Evolutionary conservation across 2,888 invertebrate species (phyloP), one percentile per base, ranked within the genome.

Genomic region (Dusona sp.): DNA sequence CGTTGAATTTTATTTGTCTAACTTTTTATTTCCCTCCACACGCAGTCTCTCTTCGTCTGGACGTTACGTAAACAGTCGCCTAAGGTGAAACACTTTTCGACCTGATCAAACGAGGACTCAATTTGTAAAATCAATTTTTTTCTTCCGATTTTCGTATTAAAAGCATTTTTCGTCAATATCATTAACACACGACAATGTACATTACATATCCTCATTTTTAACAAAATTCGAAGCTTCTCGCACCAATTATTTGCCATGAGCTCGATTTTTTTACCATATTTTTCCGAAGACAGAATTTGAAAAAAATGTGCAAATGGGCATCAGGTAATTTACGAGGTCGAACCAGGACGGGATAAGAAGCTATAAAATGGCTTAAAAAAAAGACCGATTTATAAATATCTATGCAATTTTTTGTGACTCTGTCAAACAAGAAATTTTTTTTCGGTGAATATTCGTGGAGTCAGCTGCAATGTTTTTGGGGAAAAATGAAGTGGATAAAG

Each of bases 1-100:
- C 16, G 42, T 54, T 72, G 8, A 45, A 33, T 79, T 64, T 67
- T 42, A 57, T 64, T 61, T 75, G 6, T 61, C 29, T 13, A 11
- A n/a, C 48, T 29, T 29, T 48, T 33, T 64, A 19, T 64, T 64
- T 36, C n/a, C 45, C 9, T 25, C 3, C 16, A 0, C 29, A 16
- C 42, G 11, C 45, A 29, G 29, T 29, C 48, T 70, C 22, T 38
- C n/a, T 61, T 11, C 22, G 54, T 22, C 22, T 22, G 13, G 0
- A 16, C 25, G 19, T 70, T 70, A 70, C 68, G 68, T 70, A 70
- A 70, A 29, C 9, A 36, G 29, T 29, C 25, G 25, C 4, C 8
- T 70, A 7, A 70, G 70, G 70, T 70, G 48, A 48, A 70, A 16
- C 6, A 48, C 70, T 22, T 38, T 42, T 29, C 33, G 7, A 13